Conservation (phyloP, 2,888 invertebrate genomes). For the Druceiella hillmani region DNA sequence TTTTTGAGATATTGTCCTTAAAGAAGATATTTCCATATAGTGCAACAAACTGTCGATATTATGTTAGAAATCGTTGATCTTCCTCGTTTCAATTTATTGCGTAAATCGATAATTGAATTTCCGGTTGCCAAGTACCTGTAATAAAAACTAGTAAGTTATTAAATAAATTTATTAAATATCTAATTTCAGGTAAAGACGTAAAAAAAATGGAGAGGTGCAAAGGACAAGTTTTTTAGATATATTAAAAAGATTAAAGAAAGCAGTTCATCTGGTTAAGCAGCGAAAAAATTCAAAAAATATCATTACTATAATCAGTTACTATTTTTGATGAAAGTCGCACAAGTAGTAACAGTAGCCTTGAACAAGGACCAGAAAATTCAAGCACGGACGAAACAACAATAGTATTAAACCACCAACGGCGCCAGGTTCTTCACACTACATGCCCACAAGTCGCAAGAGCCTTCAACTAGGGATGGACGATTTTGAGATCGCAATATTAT, state of each 20-base stretch:
- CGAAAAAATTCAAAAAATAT: slow-evolving; percentile 22
- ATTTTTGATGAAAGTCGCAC: slow-evolving; percentile 21
- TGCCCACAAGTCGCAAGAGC: too few species aligned
- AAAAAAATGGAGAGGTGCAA: slow-evolving; percentile 26
- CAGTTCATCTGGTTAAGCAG: slow-evolving; percentile 19
- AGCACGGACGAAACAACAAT: too few species aligned
- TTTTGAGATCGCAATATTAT: too few species aligned
- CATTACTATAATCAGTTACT: slow-evolving; percentile 22
- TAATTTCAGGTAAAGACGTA: slow-evolving; percentile 25
- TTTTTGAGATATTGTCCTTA: slow-evolving; percentile 18
- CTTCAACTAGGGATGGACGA: too few species aligned
- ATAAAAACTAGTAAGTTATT: slow-evolving; percentile 16
- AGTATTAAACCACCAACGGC: too few species aligned
- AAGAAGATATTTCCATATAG: slow-evolving; percentile 21
- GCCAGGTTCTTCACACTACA: too few species aligned
- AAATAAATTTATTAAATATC: slow-evolving; percentile 8
- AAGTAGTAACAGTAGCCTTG: too few species aligned
- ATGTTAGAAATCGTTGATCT: slow-evolving; percentile 16
- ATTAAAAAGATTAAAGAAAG: slow-evolving; percentile 20
- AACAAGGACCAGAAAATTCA: too few species aligned
- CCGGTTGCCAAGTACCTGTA: slow-evolving; percentile 24
- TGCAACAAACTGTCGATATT: slow-evolving; percentile 21
- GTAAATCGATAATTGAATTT: slow-evolving; percentile 24
- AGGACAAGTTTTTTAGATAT: slow-evolving; percentile 22
- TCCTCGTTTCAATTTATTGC: slow-evolving; percentile 22